These are phyloP conservation scores for Crotalus tigris DNA, from an alignment of 2,113 vertebrate genomes.

Conservation along the genomic window DNA sequence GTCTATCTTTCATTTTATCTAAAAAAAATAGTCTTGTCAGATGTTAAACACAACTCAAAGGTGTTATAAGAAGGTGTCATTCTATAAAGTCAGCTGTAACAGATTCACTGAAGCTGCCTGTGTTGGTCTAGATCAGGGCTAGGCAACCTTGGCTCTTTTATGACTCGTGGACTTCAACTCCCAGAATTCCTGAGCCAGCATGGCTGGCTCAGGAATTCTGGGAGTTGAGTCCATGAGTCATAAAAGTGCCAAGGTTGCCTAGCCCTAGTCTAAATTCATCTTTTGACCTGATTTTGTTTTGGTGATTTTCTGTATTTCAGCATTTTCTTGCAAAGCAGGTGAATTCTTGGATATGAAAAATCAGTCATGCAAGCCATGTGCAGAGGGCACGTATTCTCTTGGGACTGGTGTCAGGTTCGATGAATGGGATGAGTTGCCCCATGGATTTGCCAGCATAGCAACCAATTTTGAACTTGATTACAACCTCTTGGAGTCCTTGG, in stretches of 20 bases:
- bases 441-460: constrained; percentile 84
- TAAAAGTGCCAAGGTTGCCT: too few species aligned
- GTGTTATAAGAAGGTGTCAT: not conserved
- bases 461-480: constrained; percentile 66
- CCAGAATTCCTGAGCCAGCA: too few species aligned
- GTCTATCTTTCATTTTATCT: not conserved
- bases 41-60: not conserved
- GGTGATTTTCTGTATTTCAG: constrained; percentile 62
- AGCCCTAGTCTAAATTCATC: not conserved
- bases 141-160: too few species aligned
- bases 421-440: constrained; percentile 86
- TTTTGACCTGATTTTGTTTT: not conserved
- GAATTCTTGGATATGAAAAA: constrained; percentile 93
- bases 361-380: constrained; percentile 84
- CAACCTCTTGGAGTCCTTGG: constrained; percentile 12
- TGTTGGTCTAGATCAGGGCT: not conserved
- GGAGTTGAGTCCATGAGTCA: too few species aligned
- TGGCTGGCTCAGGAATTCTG: too few species aligned
- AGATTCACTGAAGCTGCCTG: not conserved
- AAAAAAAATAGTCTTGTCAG: not conserved
- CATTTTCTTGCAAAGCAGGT: constrained; percentile 88
- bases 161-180: too few species aligned
- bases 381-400: constrained; percentile 86
- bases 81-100: not conserved
- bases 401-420: constrained; percentile 87